A percentile compares a stretch with the other conserved stretches of the same genome.
Conservation (phyloP, 2,888 invertebrate species). For the Coelopa pilipes region DNA sequence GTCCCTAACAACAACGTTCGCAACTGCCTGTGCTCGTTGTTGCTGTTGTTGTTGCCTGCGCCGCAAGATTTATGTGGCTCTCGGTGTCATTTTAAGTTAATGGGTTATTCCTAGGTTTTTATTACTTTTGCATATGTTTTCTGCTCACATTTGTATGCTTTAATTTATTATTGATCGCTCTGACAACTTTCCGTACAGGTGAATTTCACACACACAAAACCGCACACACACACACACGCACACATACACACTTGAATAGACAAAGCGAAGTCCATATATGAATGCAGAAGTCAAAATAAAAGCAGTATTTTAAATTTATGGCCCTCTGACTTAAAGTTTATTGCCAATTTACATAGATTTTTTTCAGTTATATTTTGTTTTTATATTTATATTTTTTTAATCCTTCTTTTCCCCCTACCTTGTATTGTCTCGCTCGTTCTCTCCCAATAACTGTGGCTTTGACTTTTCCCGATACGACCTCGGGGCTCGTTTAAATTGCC, state of each 20-base stretch:
- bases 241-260: background rate
- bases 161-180: slow-evolving; percentile 47
- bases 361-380: too few species aligned
- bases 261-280: background rate
- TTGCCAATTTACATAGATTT: slow-evolving; percentile 20
- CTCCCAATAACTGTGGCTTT: too few species aligned
- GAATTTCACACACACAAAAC: slow-evolving; percentile 37
- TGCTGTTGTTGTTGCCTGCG: slow-evolving; percentile 21
- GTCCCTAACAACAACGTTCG: background rate
- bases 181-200: slow-evolving; percentile 43
- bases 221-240: background rate
- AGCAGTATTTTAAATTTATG: slow-evolving; percentile 36
- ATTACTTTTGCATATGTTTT: slow-evolving; percentile 47
- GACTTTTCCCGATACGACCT: background rate
- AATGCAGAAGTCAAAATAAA: slow-evolving; percentile 18
- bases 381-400: too few species aligned
- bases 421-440: too few species aligned
- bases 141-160: slow-evolving; percentile 35
- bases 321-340: slow-evolving; percentile 24
- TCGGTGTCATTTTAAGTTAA: slow-evolving; percentile 62
- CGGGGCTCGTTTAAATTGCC: slow-evolving; percentile 36
- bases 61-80: slow-evolving; percentile 57
- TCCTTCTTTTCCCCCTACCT: too few species aligned
- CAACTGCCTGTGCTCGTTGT: too few species aligned
- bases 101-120: slow-evolving; percentile 53